Conservation (phyloP, 1,140 invertebrate genomes). For the Conus ventricosus region DNA sequence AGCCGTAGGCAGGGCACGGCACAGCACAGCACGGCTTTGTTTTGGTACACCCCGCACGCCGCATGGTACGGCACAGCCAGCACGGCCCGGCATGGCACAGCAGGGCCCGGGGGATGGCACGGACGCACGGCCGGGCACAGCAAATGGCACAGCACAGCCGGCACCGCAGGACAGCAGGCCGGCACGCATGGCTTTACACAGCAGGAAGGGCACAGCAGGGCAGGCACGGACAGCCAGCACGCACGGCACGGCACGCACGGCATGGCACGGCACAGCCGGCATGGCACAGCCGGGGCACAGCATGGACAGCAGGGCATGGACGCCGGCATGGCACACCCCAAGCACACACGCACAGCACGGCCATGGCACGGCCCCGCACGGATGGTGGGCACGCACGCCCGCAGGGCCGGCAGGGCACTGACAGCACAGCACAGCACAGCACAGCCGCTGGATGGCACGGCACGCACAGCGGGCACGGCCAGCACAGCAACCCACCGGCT, state of each 20-base stretch:
- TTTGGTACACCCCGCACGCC: no score
- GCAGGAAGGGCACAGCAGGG: not conserved
- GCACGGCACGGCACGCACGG: not conserved
- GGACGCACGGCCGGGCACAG: not conserved
- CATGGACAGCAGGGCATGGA: not conserved
- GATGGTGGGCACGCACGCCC: not conserved
- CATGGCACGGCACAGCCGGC: not conserved
- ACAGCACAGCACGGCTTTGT: not conserved
- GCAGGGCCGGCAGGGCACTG: not conserved
- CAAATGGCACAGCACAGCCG: not conserved
- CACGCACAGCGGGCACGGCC: not conserved
- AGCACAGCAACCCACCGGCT: not conserved
- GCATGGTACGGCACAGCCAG: not conserved
- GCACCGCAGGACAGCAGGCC: not conserved
- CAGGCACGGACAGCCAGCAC: not conserved
- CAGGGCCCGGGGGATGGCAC: not conserved
- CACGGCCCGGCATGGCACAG: not conserved
- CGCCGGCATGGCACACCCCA: not conserved
- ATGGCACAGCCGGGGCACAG: not conserved
- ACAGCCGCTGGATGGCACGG: not conserved
- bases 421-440: not conserved
- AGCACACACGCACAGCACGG: not conserved
- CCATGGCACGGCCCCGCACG: not conserved
- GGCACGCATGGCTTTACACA: not conserved
- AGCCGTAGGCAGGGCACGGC: not conserved